These are phyloP conservation scores for Macaca nemestrina DNA, from an alignment of 2,113 vertebrate species.

Conservation along the genomic window DNA sequence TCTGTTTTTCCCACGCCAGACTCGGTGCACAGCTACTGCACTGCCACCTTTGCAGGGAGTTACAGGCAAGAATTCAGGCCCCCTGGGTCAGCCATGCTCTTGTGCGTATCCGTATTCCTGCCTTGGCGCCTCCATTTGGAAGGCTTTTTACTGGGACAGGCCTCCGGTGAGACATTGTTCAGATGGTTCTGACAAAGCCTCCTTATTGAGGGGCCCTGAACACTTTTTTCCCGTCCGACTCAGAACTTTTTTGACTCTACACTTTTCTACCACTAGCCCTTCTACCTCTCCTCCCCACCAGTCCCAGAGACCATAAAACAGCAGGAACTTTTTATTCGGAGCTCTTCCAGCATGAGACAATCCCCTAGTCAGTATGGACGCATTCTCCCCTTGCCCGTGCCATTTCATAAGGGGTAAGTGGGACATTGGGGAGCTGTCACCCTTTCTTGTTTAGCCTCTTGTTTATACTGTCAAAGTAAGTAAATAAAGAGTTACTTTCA, in stretches of 20 bases:
- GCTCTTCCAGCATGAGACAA: neutral
- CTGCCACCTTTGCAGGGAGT: neutral
- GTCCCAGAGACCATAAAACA: neutral
- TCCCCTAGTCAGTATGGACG: neutral
- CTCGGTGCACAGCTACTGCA: neutral
- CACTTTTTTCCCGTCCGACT: neutral
- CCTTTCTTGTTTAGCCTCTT: neutral
- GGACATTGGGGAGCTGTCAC: neutral
- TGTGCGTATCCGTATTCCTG: neutral
- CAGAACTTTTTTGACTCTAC: neutral
- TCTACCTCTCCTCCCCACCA: neutral
- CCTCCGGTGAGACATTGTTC: neutral
- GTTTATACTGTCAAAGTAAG: neutral
- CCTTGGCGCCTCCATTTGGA: neutral
- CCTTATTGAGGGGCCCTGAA: neutral
- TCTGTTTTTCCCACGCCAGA: neutral
- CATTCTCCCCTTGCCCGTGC: neutral
- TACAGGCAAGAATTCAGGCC: neutral
- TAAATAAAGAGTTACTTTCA: neutral
- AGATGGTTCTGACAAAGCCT: neutral
- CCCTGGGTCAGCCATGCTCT: accelerated
- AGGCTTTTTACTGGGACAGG: neutral
- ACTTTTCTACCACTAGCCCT: neutral
- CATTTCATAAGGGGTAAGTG: neutral
- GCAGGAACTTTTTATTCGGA: neutral